phyloP scores from a whole-genome alignment of 2,888 invertebrate species.

The Drosophila subquinaria region DNA sequence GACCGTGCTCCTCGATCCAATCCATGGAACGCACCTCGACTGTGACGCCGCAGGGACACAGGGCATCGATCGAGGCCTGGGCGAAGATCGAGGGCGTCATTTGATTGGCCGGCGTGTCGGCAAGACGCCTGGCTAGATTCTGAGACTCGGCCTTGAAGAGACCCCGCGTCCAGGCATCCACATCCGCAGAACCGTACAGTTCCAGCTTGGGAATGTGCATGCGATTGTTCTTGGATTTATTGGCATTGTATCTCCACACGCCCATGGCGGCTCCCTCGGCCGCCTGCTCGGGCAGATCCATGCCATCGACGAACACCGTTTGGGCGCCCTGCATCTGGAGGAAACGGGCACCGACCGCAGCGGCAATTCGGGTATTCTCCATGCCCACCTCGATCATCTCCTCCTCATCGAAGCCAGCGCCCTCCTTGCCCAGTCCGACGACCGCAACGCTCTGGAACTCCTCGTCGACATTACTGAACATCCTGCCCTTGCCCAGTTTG shows the following conservation, averaged over 20 bases:
- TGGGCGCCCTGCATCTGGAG: conserved; percentile 86
- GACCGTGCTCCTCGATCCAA: conserved; percentile 87
- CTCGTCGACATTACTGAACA: conserved; percentile 63
- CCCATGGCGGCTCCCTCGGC: conserved; percentile 89
- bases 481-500: conserved; percentile 49
- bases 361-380: conserved; percentile 89
- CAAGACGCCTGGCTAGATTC: conserved; percentile 89
- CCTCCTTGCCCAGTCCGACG: conserved; percentile 88
- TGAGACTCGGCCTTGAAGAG: conserved; percentile 90
- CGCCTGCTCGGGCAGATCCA: conserved; percentile 89
- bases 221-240: conserved; percentile 86
- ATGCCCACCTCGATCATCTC: conserved; percentile 89
- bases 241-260: conserved; percentile 88
- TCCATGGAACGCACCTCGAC: conserved; percentile 86
- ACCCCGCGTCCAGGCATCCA: conserved; percentile 89
- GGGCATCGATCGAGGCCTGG: conserved; percentile 88
- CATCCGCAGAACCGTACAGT: conserved; percentile 86
- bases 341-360: conserved; percentile 87
- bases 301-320: conserved; percentile 87
- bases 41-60: conserved; percentile 87
- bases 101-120: conserved; percentile 91
- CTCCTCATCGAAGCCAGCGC: conserved; percentile 87
- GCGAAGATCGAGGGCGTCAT: conserved; percentile 92
- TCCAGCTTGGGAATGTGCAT: conserved; percentile 86
- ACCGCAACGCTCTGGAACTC: conserved; percentile 86